Evolutionary conservation across 2,113 vertebrate species (phyloP).

Genomic region (Phoxinus phoxinus): DNA sequence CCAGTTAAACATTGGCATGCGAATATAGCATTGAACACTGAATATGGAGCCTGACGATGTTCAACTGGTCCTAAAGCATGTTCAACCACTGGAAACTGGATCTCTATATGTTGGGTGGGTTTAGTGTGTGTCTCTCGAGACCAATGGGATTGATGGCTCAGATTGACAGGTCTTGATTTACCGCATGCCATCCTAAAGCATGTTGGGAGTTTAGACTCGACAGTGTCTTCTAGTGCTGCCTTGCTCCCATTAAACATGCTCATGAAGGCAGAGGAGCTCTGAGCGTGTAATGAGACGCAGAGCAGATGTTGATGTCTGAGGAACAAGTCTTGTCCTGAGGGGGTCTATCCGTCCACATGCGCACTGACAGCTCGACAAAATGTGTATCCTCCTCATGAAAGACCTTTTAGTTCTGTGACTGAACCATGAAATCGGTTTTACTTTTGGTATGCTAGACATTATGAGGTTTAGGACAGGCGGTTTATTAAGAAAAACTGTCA

Average conservation of each 20-base stretch:
- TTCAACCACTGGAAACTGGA: too few species aligned
- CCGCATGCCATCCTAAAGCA: too few species aligned
- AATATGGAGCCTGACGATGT: too few species aligned
- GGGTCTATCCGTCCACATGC: not conserved
- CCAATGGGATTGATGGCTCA: too few species aligned
- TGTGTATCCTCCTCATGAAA: not conserved
- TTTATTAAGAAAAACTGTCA: not conserved
- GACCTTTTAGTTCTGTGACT: not conserved
- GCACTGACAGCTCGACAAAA: conserved; percentile 13
- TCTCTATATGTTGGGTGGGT: too few species aligned
- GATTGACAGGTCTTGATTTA: too few species aligned
- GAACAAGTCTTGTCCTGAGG: not conserved
- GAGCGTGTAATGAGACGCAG: not conserved
- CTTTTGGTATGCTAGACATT: not conserved
- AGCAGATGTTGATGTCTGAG: conserved; percentile 16
- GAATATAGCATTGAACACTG: too few species aligned
- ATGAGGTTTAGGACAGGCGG: not conserved
- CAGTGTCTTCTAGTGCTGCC: too few species aligned
- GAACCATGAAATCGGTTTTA: conserved; percentile 3
- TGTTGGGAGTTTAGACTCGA: not conserved
- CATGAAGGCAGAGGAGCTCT: not conserved
- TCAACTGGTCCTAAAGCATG: not conserved
- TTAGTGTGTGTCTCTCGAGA: too few species aligned
- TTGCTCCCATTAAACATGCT: not conserved
- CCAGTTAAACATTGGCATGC: too few species aligned